Base-by-base conservation (phyloP, 2,797 vertebrate genomes). In the Margarornis squamiger region DNA sequence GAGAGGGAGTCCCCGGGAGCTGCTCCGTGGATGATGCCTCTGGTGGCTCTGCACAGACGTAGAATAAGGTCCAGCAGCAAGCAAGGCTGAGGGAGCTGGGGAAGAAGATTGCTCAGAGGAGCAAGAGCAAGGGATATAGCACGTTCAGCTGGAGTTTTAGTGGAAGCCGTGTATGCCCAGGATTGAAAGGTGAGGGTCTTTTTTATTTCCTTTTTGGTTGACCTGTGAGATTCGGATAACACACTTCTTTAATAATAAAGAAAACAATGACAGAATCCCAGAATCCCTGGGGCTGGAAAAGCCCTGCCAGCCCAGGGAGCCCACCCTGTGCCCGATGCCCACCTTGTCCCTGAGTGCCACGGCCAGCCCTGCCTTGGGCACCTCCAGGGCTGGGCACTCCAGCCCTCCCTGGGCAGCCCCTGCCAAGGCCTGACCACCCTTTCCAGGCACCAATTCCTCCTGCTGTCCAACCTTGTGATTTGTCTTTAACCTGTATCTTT, bases 21-120 rank as follows among this genome's bases (percentile, higher is more conserved):
- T 58, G 49, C 58, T 68, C 19, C 9, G 1, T 26, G 57, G 55
- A 74, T 61, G 17, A 39, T 61, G 63, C 39, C 12, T 21, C 4
- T 2, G 34, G 10, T 17, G 26, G 27, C 27, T 18, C 66, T 21
- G 39, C 68, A 23, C 0, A 0, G 29, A 24, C 0, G 0, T 38
- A 46, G n/a, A 30, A 14, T 6, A 43, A 82, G 18, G 62, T 46
- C 41, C 20, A 48, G 62, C 41, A 86, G 82, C 26, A 12, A 76
- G 32, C 36, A 34, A 58, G 45, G 68, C 78, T 1, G 11, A 77
- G 57, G 51, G 49, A 88, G 43, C 26, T 12, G 6, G 8, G 11
- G 51, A 41, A 38, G 48, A 26, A 19, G 43, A 14, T 41, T 39
- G 29, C 52, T 86, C 29, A 4, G 65, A 74, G 51, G 27, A 29